These are phyloP conservation scores for Aphodius sticticus DNA, from an alignment of 2,888 invertebrate genomes.

Conservation along the genomic window DNA sequence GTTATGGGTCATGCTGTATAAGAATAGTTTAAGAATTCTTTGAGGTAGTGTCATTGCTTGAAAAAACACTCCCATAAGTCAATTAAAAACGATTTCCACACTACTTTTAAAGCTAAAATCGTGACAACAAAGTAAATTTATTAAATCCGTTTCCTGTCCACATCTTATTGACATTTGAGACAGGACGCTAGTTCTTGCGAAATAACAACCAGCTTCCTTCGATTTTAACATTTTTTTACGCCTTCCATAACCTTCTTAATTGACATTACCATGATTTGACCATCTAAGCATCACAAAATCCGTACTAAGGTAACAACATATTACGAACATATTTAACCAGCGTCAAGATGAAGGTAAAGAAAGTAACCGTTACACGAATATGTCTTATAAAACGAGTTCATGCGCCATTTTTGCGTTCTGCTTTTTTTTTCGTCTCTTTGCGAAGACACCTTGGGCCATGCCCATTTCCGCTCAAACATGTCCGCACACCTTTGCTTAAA, in stretches of 20 bases:
- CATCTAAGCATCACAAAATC: background rate
- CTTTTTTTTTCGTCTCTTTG: background rate
- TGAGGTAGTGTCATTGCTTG: too few relatives aligned
- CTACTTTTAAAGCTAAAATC: too few relatives aligned
- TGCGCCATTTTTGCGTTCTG: background rate
- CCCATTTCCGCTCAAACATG: background rate
- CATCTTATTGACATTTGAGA: conserved; percentile 19
- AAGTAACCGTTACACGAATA: background rate
- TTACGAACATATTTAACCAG: too few relatives aligned
- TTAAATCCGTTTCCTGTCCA: conserved; percentile 17
- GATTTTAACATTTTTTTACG: background rate
- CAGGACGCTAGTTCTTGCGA: background rate
- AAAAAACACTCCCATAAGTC: too few relatives aligned
- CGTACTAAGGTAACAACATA: background rate
- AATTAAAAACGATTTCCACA: too few relatives aligned
- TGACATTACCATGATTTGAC: background rate
- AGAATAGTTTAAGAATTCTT: too few relatives aligned
- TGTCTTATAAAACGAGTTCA: background rate
- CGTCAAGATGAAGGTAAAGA: background rate
- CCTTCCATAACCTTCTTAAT: background rate
- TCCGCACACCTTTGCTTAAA: background rate
- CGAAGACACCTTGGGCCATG: conserved; percentile 4
- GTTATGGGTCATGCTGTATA: too few relatives aligned
- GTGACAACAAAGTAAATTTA: background rate
- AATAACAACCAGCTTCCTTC: background rate